Conservation (phyloP, 2,888 invertebrate genomes). For the Pecten maximus region DNA sequence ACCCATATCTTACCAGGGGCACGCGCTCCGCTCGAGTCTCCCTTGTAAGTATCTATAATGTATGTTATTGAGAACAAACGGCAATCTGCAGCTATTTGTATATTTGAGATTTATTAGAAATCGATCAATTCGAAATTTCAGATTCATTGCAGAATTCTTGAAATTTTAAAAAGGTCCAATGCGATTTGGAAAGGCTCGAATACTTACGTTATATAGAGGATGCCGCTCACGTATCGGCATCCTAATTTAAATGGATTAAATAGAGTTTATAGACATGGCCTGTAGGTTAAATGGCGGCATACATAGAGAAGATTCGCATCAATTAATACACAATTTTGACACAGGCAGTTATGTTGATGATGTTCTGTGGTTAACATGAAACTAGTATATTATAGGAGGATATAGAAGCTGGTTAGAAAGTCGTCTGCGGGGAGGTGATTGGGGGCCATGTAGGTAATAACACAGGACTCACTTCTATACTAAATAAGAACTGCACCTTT, state of each 20-base stretch:
- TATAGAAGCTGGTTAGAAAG: background rate
- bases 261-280: background rate
- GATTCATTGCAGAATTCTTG: background rate
- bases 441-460: too few species aligned
- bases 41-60: background rate
- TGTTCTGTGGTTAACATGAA: background rate
- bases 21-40: background rate
- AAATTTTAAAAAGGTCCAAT: background rate
- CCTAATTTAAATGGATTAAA: background rate
- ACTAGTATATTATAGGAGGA: background rate
- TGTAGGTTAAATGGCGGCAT: background rate
- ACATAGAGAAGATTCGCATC: background rate
- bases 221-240: background rate
- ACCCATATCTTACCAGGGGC: background rate
- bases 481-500: too few species aligned
- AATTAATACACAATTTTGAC: background rate
- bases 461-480: too few species aligned
- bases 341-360: background rate
- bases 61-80: background rate
- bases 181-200: background rate
- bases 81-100: background rate
- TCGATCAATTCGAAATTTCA: background rate
- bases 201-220: background rate
- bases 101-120: background rate
- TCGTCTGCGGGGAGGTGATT: background rate